phyloP scores from a whole-genome alignment of 2,888 invertebrate genomes.

The Abscondita cerata region DNA sequence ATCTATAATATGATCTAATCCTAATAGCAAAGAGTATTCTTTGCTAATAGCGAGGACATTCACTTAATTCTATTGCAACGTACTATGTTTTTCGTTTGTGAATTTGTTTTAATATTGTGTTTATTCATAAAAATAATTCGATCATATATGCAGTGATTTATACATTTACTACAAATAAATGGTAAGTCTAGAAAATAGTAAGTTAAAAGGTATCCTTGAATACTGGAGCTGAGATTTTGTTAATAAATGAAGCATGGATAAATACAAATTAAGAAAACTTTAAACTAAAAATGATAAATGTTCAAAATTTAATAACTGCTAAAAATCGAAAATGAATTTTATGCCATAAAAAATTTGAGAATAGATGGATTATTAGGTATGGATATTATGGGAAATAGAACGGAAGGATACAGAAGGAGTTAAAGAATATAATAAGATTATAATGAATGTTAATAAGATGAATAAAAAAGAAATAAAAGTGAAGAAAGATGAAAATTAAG shows the following conservation, averaged over 20 bases:
- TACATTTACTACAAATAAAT: no score
- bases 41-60: no score
- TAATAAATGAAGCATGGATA: not conserved
- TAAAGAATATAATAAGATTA: conserved; percentile 1
- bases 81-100: no score
- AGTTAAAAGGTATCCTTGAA: no score
- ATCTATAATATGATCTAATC: no score
- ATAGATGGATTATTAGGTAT: not conserved
- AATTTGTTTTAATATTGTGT: no score
- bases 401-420: not conserved
- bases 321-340: not conserved
- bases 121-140: no score
- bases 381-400: not conserved
- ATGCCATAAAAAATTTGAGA: not conserved
- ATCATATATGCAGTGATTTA: no score
- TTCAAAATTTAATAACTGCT: not conserved
- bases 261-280: not conserved
- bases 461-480: not conserved
- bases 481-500: not conserved
- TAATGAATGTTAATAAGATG: not conserved
- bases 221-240: not conserved
- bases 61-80: no score
- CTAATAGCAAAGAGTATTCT: no score
- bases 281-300: not conserved
- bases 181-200: not conserved